These are phyloP conservation scores for Tupaia tana DNA, from an alignment of 2,113 vertebrate genomes.

Conservation along the genomic window DNA sequence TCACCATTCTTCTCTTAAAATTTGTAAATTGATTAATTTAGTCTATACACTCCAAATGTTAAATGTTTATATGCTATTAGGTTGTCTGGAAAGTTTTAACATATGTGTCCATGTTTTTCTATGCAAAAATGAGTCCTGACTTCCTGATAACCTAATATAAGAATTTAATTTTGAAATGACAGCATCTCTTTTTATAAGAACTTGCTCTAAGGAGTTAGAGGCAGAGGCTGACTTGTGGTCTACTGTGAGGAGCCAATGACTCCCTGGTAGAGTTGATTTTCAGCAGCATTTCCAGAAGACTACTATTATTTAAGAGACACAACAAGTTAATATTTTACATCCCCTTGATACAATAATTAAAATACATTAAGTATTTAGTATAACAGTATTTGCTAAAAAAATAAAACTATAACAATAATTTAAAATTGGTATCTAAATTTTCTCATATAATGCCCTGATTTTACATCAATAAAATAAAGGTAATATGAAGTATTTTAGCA, in stretches of 20 bases:
- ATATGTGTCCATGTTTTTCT: too few relatives aligned
- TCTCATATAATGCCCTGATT: not conserved
- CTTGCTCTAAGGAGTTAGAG: not conserved
- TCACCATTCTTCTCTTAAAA: not conserved
- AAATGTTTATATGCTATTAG: not conserved
- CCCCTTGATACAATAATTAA: not conserved
- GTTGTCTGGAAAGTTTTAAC: too few relatives aligned
- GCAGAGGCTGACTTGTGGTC: not conserved
- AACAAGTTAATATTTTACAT: slow-evolving; percentile 16
- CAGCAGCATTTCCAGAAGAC: not conserved
- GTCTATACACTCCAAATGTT: not conserved
- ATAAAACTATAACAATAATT: not conserved
- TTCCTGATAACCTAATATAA: too few relatives aligned
- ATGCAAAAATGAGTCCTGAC: too few relatives aligned
- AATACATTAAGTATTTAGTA: not conserved
- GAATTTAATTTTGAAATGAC: slow-evolving; percentile 14
- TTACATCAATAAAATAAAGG: not conserved
- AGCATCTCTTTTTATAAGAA: not conserved
- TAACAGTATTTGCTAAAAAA: slow-evolving; percentile 11
- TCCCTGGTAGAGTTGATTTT: not conserved
- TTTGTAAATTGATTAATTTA: slow-evolving; percentile 3
- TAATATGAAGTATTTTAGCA: not conserved
- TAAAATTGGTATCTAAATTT: not conserved
- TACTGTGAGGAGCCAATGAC: not conserved
- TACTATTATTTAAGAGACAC: not conserved